Base-by-base conservation (phyloP, 2,797 vertebrate genomes). In the Pangasius sanitwongsei region DNA sequence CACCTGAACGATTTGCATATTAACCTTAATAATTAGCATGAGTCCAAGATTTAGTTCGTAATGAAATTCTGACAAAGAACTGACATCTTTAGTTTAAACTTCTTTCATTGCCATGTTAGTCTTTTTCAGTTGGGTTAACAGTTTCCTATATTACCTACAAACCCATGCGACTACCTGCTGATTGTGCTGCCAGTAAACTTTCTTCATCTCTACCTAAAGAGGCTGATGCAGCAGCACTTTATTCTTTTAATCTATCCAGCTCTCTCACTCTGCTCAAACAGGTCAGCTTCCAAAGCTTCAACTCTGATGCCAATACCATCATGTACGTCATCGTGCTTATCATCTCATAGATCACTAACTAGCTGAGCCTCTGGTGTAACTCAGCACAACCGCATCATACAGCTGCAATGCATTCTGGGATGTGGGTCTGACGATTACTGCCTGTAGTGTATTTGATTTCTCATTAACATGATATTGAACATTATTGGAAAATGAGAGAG, bases 321-420 rank as follows among this genome's bases (percentile, higher is more conserved):
- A 48, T 50, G 6, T 50, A 3, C 13, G 2, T n/a, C 41, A 48
- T 48, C 6, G 3, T 5, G 12, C 6, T 63, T 3, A 6, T 57
- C 80, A 16, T 34, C n/a, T 50, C 20, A 25, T 6, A 18, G 37
- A 61, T 57, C 34, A 25, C 75, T 41, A 12, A 50, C 41, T 23
- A 41, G 18, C 9, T 6, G n/a, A 23, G 18, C 18, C 55, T 84
- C 16, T 50, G 20, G 57, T 28, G 53, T 57, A 18, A 53, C 44
- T 50, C 81, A 2, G 25, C 25, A 48, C 81, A 83, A n/a, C 59
- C 18, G 6, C 82, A 5, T 2, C 8, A 3, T 48, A n/a, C 16
- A 31, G 4, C 15, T 23, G 44, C 63, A 53, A 31, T 69, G 83
- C 63, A 85, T 83, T 83, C 37, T 83, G 81, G 59, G 81, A 83